phyloP scores from a whole-genome alignment of 2,113 vertebrate genomes.

The Chionodraco myersi region DNA sequence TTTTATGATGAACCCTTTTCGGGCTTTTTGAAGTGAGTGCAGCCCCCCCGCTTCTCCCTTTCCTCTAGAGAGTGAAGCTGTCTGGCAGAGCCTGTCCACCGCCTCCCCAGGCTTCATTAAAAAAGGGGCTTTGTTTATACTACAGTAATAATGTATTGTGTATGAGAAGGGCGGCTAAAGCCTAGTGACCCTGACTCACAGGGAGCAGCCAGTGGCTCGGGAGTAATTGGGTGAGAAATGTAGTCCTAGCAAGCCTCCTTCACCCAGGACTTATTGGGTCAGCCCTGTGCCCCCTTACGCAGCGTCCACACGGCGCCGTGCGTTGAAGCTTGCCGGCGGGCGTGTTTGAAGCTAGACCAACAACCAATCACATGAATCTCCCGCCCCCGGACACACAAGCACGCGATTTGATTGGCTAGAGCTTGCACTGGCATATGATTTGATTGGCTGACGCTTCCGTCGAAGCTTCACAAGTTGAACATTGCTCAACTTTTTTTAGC shows the following conservation, averaged over 20 bases:
- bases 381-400: too few relatives aligned
- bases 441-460: too few relatives aligned
- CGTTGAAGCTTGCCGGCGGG: too few relatives aligned
- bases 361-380: too few relatives aligned
- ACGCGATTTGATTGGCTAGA: too few relatives aligned
- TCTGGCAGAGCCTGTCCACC: neutral
- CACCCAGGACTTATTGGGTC: slow-evolving; percentile 2
- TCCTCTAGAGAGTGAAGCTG: neutral
- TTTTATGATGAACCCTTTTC: neutral
- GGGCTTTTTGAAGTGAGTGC: neutral
- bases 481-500: too few relatives aligned
- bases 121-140: slow-evolving; percentile 41
- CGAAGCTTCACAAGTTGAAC: too few relatives aligned
- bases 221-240: slow-evolving; percentile 89
- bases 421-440: too few relatives aligned
- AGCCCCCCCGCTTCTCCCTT: neutral
- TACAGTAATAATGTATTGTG: slow-evolving; percentile 40
- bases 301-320: too few relatives aligned
- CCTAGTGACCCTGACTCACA: slow-evolving; percentile 48
- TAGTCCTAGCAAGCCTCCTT: slow-evolving; percentile 30
- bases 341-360: too few relatives aligned
- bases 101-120: slow-evolving; percentile 15
- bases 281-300: slow-evolving; percentile 23
- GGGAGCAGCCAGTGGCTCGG: slow-evolving; percentile 85
- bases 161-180: slow-evolving; percentile 42